Percentiles rank a stretch among this genome's conserved stretches.
phyloP scores from a whole-genome alignment of 2,113 vertebrate species.

The Xiphophorus maculatus region DNA sequence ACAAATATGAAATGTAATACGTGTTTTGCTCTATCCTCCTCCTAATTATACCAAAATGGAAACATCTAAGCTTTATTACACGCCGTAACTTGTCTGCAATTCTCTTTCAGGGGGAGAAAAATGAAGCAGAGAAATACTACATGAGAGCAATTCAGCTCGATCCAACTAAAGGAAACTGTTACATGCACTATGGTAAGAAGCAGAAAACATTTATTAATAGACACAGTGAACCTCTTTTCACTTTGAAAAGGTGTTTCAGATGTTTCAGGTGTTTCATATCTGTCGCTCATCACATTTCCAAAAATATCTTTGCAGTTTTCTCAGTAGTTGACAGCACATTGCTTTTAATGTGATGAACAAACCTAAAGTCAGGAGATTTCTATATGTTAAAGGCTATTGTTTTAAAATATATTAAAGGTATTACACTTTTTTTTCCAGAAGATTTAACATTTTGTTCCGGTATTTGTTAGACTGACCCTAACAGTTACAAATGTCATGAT shows the following conservation, averaged over 20 bases:
- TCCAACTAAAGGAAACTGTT: constrained; percentile 94
- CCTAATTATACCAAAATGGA: background rate
- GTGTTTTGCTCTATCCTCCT: background rate
- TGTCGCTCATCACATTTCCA: background rate
- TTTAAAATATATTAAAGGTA: too few species aligned
- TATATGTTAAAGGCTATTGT: too few species aligned
- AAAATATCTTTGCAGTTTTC: background rate
- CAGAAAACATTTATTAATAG: background rate
- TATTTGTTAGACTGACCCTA: background rate
- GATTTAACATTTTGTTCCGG: too few species aligned
- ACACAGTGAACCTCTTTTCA: background rate
- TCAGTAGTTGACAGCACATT: background rate
- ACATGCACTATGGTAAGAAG: constrained; percentile 97
- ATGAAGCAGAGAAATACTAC: constrained; percentile 92
- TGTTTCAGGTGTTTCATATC: background rate
- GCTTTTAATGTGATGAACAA: too few species aligned
- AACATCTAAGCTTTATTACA: background rate
- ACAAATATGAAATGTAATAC: background rate
- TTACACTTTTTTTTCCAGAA: too few species aligned
- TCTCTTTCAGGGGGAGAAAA: constrained; percentile 86
- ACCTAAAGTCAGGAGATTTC: too few species aligned
- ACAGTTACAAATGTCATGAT: background rate
- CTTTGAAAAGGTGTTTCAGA: too few species aligned
- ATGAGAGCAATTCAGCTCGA: constrained; percentile 93
- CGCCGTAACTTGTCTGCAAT: background rate